A percentile compares a stretch with the other conserved stretches of the same genome.
phyloP scores from a whole-genome alignment of 2,888 invertebrate genomes.

The Cactoblastis cactorum region DNA sequence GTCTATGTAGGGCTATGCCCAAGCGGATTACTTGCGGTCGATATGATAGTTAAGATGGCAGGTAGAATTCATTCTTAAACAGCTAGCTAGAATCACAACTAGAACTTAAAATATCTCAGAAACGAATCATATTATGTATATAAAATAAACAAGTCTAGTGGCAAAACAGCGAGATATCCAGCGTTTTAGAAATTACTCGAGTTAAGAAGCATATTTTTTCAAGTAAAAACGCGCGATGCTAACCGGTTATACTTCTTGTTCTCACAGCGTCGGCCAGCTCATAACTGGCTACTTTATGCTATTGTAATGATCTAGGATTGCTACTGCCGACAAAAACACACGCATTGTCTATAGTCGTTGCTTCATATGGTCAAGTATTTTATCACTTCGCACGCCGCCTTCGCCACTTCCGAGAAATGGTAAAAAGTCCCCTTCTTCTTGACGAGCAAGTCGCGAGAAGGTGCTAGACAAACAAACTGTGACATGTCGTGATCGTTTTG shows the following conservation, averaged over 20 bases:
- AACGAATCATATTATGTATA: neutral
- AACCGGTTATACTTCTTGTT: constrained; percentile 62
- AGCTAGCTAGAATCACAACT: constrained; percentile 23
- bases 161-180: constrained; percentile 16
- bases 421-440: constrained; percentile 27
- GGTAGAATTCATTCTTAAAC: constrained; percentile 23
- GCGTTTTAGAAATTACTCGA: constrained; percentile 44
- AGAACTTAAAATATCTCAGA: neutral
- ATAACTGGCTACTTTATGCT: constrained; percentile 74
- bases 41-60: too few species aligned
- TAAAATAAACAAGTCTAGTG: neutral
- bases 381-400: constrained; percentile 56
- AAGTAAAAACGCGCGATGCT: constrained; percentile 60
- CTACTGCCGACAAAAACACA: constrained; percentile 62
- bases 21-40: too few species aligned
- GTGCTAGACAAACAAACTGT: constrained; percentile 32
- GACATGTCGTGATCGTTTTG: constrained; percentile 14
- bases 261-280: constrained; percentile 57
- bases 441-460: constrained; percentile 21
- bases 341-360: constrained; percentile 66
- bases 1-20: too few species aligned
- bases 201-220: constrained; percentile 48
- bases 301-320: constrained; percentile 73
- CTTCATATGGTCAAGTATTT: constrained; percentile 52
- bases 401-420: constrained; percentile 52